Conservation (phyloP, 1,140 invertebrate genomes). For the Macrobrachium rosenbergii region DNA sequence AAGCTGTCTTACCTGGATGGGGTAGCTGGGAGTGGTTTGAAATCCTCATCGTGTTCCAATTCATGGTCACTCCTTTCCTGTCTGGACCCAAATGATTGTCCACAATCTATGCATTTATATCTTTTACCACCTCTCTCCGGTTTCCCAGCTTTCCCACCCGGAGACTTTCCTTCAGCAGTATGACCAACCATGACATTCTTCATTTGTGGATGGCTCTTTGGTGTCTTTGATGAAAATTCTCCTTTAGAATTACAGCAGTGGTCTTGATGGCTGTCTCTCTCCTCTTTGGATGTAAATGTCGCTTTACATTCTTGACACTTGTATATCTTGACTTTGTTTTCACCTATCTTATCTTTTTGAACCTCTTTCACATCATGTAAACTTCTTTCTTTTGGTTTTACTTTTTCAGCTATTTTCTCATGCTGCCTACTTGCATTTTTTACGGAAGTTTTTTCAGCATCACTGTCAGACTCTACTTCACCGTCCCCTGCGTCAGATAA, state of each 20-base stretch:
- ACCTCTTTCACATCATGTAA: neutral
- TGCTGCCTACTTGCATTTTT: neutral
- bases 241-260: too few species aligned
- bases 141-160: too few species aligned
- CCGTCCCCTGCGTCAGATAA: neutral
- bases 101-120: too few species aligned
- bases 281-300: conserved; percentile 9
- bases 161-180: too few species aligned
- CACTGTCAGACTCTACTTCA: neutral
- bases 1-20: conserved; percentile 24
- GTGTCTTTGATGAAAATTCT: too few species aligned
- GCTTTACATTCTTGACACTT: conserved; percentile 30
- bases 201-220: too few species aligned
- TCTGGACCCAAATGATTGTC: too few species aligned
- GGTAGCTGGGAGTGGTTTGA: neutral
- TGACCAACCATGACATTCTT: too few species aligned
- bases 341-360: conserved; percentile 31
- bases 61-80: conserved; percentile 16
- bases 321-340: conserved; percentile 1
- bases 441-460: neutral
- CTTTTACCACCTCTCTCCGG: too few species aligned
- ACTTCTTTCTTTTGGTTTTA: conserved; percentile 16
- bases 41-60: conserved; percentile 46
- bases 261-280: neutral
- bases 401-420: neutral